Evolutionary conservation across 2,888 invertebrate genomes (phyloP), one percentile per base, ranked within the genome.

Genomic region (Cinara cedri): DNA sequence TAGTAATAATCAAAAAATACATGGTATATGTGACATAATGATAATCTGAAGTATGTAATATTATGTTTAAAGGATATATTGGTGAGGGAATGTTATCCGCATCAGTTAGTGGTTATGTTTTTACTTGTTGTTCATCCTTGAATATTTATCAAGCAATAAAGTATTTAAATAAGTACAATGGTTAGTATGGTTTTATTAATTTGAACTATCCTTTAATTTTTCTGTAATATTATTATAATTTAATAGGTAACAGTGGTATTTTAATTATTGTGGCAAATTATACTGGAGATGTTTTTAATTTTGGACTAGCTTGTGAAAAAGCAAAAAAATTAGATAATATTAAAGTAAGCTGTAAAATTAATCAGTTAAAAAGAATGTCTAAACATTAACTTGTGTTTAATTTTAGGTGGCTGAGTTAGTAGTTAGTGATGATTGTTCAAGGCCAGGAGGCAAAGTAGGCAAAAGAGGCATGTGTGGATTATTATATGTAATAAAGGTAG

Each of bases 11-110:
- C 3, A 2, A n/a, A 19, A 19, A 55, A 21, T 11, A 21, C n/a
- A 54, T 19, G 19, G 1, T 54, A 19, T 46, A 54, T 19, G 54
- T 54, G 2, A 54, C 54, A 54, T 19, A 19, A 46, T 10, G 13
- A n/a, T 54, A 34, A 34, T 9, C 19, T 19, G 54, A 54, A 54
- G 19, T 44, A 21, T 65, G n/a, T 46, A 24, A 21, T 60, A 24
- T n/a, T 46, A 24, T 46, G 16, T 60, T 60, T 83, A 54, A 84
- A 91, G 92, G 93, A 72, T 92, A 90, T 84, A 91, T 96, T 46
- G 96, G 95, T 0, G 84, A 87, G 57, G 95, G 95, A 1, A 91
- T 95, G 91, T 85, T 96, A 82, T 91, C 92, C 21, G 94, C 91
- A 0, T 90, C 91, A 0, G 90, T 95, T 1, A 89, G 90, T 16